Evolutionary conservation across 2,113 vertebrate genomes (phyloP).

Genomic region (Eptesicus fuscus): DNA sequence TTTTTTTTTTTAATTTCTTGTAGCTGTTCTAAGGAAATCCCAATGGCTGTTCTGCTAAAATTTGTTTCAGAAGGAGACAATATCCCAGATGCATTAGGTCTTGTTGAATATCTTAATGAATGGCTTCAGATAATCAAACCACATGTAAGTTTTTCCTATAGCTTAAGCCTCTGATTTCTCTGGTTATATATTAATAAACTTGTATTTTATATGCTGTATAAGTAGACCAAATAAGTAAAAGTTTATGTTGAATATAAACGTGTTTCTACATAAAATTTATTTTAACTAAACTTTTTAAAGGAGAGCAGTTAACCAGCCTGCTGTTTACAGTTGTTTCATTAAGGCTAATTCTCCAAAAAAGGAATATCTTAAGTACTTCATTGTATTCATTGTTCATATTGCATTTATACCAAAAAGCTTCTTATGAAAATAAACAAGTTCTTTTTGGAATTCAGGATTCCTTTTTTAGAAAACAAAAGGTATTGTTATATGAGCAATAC

Average conservation of each 20-base stretch:
- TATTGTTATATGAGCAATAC: neutral
- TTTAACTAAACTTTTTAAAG: constrained; percentile 23
- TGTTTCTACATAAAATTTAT: neutral
- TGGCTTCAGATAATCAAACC: constrained; percentile 91
- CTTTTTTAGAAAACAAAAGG: neutral
- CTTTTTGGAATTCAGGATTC: neutral
- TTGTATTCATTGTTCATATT: neutral
- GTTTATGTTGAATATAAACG: neutral
- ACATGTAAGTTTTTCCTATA: constrained; percentile 82
- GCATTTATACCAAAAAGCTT: neutral
- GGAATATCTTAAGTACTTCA: neutral
- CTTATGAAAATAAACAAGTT: neutral
- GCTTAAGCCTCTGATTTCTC: neutral
- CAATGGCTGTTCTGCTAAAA: constrained; percentile 90
- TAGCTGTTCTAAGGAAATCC: constrained; percentile 90
- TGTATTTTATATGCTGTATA: neutral
- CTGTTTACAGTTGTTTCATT: neutral
- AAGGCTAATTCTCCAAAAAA: neutral
- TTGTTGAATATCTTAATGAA: constrained; percentile 91
- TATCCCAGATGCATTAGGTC: constrained; percentile 92
- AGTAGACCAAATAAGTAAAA: neutral
- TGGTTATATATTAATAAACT: neutral
- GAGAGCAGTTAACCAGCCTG: neutral
- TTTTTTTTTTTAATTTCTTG: constrained; percentile 50
- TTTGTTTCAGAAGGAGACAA: constrained; percentile 99